Evolutionary conservation across 2,113 vertebrate genomes (phyloP), one percentile per base, ranked within the genome.

Genomic region (Malurus melanocephalus): DNA sequence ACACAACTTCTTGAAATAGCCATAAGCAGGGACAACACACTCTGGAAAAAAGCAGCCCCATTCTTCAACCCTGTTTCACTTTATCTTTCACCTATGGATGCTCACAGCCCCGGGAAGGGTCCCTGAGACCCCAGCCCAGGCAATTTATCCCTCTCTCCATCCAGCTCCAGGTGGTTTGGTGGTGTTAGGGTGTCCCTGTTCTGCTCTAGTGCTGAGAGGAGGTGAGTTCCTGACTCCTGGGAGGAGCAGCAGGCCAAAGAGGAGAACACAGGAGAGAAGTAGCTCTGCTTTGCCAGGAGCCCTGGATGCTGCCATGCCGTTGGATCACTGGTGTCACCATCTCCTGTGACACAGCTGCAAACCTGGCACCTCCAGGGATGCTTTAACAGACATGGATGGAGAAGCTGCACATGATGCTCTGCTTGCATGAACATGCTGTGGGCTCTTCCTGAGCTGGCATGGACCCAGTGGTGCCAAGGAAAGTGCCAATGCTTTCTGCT

Each of bases 361-460:
- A 51, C 32, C 60, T 35, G n/a, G 20, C 48, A 4, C 46, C 65
- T 45, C 35, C 11, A 1, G 5, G 59, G 19, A 5, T 5, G 2
- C 6, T 48, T 4, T 15, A 20, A 3, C 33, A 35, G 26, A 11
- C 1, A 0, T 3, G 3, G 49, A 3, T 62, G 45, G 13, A 2
- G 11, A 46, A 82, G 38, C 5, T 76, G 72, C 19, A 72, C 7
- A n/a, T 49, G 13, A 42, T 30, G 28, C 32, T 81, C 40, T 52
- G 21, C 17, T 71, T 51, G 33, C 52, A 67, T 35, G 42, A 12
- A 53, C 49, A 59, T 46, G 20, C 59, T 35, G 27, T 27, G 33
- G 62, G 16, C 32, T 76, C 18, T 49, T 40, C 8, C 24, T 16
- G 30, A 35, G 42, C 60, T 40, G 46, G 13, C 28, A 2, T 5